Conservation (phyloP, 2,888 invertebrate genomes). For the Lasioglossum malachurum region DNA sequence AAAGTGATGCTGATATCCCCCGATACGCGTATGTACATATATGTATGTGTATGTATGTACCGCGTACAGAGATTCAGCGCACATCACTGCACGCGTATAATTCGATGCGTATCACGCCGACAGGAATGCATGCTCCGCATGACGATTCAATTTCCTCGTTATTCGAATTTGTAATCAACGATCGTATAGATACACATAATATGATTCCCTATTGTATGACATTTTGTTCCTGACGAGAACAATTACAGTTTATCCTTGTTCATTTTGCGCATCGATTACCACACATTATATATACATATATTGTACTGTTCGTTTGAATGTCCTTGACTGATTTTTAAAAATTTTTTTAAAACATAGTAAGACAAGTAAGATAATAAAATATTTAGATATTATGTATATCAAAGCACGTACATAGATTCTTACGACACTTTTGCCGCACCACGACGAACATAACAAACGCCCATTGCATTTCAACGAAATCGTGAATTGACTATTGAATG, state of each 20-base stretch:
- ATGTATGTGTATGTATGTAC: neutral
- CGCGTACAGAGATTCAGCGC: conserved; percentile 22
- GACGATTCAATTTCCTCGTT: conserved; percentile 55
- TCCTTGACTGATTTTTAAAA: neutral
- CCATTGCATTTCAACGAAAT: conserved; percentile 30
- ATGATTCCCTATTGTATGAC: conserved; percentile 20
- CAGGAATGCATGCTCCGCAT: conserved; percentile 54
- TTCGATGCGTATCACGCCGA: conserved; percentile 58
- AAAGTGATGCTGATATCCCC: conserved; percentile 8
- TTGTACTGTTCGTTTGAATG: neutral
- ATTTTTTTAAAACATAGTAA: no score
- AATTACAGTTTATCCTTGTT: neutral
- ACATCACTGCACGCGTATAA: conserved; percentile 45
- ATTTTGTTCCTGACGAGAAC: conserved; percentile 4
- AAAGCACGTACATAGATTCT: conserved; percentile 2
- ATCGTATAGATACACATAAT: conserved; percentile 22
- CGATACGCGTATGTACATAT: neutral
- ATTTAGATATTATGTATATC: conserved; percentile 7
- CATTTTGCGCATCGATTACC: neutral
- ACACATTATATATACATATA: no score
- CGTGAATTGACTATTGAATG: conserved; percentile 38
- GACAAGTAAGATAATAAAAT: neutral
- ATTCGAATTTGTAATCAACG: conserved; percentile 53
- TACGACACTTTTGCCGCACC: conserved; percentile 11
- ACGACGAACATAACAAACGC: conserved; percentile 24